A percentile compares a stretch with the other conserved stretches of the same genome.
Conservation (phyloP, 1,140 invertebrate species). For the Adelges cooleyi region DNA sequence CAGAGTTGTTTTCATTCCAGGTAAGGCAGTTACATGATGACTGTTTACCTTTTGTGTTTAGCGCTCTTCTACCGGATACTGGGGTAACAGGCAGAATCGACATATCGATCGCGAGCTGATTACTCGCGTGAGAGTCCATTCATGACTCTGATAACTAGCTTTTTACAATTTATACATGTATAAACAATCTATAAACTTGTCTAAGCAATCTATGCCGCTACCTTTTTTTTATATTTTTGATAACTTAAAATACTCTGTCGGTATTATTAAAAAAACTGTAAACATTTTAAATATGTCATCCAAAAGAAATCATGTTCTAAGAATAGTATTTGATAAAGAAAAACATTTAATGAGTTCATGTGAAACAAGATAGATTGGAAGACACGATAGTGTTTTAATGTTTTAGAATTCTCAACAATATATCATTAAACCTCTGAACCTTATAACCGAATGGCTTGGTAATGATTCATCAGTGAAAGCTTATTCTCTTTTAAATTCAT, state of each 20-base stretch:
- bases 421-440: not conserved
- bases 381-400: not conserved
- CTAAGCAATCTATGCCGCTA: too few species aligned
- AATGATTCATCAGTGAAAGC: not conserved
- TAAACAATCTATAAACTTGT: too few species aligned
- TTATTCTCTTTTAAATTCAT: not conserved
- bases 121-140: too few species aligned
- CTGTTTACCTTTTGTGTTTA: too few species aligned
- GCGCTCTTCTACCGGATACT: too few species aligned
- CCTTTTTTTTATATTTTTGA: too few species aligned
- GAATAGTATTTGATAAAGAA: not conserved
- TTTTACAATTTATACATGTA: too few species aligned
- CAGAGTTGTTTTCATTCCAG: too few species aligned
- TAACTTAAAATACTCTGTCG: not conserved
- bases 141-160: too few species aligned
- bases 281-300: not conserved
- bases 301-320: not conserved
- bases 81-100: too few species aligned
- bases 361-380: not conserved
- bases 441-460: not conserved
- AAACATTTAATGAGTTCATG: not conserved
- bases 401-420: not conserved
- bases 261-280: not conserved
- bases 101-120: too few species aligned
- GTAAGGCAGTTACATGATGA: too few species aligned